Evolutionary conservation across 2,797 vertebrate species (phyloP).

Genomic region (Prionace glauca): DNA sequence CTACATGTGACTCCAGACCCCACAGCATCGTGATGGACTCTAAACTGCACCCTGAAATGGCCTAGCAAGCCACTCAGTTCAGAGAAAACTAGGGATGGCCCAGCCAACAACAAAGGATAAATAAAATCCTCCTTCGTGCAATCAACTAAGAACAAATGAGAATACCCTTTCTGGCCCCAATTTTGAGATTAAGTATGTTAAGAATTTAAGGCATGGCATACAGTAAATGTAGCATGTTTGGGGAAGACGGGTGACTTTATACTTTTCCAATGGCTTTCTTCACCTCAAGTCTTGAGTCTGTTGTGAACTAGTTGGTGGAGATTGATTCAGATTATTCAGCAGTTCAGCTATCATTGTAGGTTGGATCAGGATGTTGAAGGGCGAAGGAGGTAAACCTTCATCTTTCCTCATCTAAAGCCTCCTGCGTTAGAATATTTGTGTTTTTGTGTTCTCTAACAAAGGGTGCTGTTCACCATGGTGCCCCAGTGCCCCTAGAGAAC

Average conservation of each 20-base stretch:
- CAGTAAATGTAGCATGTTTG: neutral
- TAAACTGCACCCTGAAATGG: no score
- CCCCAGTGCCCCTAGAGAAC: neutral
- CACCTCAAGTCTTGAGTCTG: neutral
- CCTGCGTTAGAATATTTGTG: neutral
- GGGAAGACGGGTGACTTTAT: neutral
- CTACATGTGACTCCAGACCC: no score
- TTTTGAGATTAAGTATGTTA: neutral
- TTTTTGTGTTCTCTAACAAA: neutral
- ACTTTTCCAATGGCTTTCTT: neutral
- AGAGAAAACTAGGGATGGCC: no score
- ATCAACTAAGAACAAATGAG: neutral
- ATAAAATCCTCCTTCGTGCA: neutral
- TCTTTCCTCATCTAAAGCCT: neutral
- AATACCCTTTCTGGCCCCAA: neutral
- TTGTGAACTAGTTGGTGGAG: neutral
- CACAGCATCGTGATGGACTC: no score
- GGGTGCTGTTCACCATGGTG: neutral
- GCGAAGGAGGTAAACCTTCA: neutral
- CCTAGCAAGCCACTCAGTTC: no score
- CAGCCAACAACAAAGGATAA: neutral
- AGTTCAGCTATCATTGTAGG: neutral
- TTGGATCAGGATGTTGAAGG: neutral
- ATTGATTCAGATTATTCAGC: neutral
- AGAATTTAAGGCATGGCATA: neutral